phyloP scores from a whole-genome alignment of 2,888 invertebrate species.

The Eupelmus urozonus region DNA sequence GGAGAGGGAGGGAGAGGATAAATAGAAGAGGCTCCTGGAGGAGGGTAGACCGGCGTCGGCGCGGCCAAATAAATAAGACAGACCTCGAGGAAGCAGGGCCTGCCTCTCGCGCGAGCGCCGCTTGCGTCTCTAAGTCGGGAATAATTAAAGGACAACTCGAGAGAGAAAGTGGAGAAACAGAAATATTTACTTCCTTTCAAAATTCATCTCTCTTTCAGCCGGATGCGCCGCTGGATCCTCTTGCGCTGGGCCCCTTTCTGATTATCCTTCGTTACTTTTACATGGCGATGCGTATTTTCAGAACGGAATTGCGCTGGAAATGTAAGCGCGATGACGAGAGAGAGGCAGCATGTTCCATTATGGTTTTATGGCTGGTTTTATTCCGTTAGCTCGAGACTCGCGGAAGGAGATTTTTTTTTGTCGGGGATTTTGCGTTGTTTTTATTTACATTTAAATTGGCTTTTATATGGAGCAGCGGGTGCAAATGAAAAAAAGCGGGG shows the following conservation, averaged over 20 bases:
- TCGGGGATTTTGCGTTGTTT: background rate
- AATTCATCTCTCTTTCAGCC: constrained; percentile 31
- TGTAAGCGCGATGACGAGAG: no score
- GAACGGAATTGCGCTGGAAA: background rate
- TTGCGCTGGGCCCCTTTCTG: background rate
- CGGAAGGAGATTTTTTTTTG: no score
- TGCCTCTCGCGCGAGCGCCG: background rate
- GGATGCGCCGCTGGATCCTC: background rate
- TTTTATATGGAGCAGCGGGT: no score
- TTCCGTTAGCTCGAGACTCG: no score
- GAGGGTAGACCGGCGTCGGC: constrained; percentile 2
- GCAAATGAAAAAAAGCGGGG: no score
- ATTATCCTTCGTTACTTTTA: background rate
- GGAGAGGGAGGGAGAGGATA: constrained; percentile 10
- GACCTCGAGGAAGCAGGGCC: constrained; percentile 51
- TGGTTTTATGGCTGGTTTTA: no score
- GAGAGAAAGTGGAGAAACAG: constrained; percentile 15
- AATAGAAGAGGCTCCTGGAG: constrained; percentile 28
- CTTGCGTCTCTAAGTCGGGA: constrained; percentile 43
- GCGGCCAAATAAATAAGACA: constrained; percentile 56
- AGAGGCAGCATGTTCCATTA: no score
- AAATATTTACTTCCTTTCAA: constrained; percentile 50
- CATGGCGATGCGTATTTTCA: background rate
- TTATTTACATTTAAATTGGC: background rate
- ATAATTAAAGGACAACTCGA: constrained; percentile 57